A percentile compares a stretch with the other conserved stretches of the same genome.
phyloP scores from a whole-genome alignment of 2,888 invertebrate species.

The Xiphydria camelus region DNA sequence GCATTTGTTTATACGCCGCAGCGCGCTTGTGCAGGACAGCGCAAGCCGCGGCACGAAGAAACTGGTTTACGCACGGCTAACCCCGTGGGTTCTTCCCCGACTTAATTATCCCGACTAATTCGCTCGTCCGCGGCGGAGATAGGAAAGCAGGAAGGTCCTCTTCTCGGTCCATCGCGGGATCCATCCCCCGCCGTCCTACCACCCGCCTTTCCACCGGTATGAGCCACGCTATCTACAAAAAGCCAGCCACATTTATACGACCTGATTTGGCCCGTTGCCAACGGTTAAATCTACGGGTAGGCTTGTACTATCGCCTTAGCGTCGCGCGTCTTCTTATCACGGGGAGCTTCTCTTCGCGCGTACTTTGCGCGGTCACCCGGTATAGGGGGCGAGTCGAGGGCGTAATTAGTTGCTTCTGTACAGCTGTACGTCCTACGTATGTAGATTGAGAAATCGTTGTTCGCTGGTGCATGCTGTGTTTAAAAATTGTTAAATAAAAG shows the following conservation, averaged over 20 bases:
- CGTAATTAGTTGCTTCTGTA: no score
- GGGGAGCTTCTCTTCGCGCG: no score
- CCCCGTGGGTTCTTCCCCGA: slow-evolving; percentile 18
- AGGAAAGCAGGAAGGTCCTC: slow-evolving; percentile 28
- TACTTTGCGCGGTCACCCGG: no score
- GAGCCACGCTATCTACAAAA: slow-evolving; percentile 33
- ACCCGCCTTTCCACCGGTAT: neutral
- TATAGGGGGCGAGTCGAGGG: no score
- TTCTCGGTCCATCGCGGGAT: slow-evolving; percentile 1
- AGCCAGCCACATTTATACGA: slow-evolving; percentile 44
- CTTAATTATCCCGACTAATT: slow-evolving; percentile 43
- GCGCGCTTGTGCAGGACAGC: no score
- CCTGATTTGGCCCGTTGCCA: slow-evolving; percentile 39
- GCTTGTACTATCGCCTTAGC: no score
- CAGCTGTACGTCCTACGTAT: no score
- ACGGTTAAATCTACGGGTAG: slow-evolving; percentile 15
- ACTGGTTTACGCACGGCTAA: slow-evolving; percentile 28
- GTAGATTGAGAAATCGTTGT: no score
- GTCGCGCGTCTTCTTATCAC: no score
- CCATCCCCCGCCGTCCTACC: slow-evolving; percentile 14
- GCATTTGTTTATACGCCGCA: no score
- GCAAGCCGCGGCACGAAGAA: slow-evolving; percentile 23
- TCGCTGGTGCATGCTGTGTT: no score
- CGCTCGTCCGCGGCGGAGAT: slow-evolving; percentile 30
- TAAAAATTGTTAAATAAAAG: no score